These are phyloP conservation scores for Mirza zaza DNA, from an alignment of 2,113 vertebrate species.

Conservation along the genomic window DNA sequence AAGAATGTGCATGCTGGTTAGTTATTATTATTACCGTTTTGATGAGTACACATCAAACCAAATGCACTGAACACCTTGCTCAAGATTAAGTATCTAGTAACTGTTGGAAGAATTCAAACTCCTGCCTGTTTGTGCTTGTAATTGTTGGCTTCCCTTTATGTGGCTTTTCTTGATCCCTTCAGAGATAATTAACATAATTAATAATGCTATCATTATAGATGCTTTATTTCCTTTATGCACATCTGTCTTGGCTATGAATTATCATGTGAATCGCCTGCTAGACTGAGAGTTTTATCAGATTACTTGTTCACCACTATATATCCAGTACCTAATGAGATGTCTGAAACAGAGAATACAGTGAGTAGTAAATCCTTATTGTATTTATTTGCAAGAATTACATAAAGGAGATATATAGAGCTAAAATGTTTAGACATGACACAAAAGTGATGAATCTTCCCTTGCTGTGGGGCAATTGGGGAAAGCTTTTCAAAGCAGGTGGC, in stretches of 20 bases:
- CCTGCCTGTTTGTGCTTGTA: not conserved
- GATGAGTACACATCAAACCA: not conserved
- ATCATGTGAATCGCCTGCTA: not conserved
- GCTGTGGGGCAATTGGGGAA: not conserved
- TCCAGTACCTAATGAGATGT: not conserved
- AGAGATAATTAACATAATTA: not conserved
- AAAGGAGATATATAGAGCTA: not conserved
- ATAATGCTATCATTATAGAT: not conserved
- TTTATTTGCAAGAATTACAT: not conserved
- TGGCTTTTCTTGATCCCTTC: not conserved
- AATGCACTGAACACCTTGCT: not conserved
- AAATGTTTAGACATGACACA: not conserved
- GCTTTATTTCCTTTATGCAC: not conserved
- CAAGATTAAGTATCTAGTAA: not conserved
- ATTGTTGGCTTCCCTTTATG: not conserved
- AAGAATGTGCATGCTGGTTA: not conserved
- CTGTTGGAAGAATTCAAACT: not conserved
- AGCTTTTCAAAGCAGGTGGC: conserved; percentile 53
- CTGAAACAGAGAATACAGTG: not conserved
- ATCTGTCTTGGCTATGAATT: not conserved
- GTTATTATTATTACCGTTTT: not conserved
- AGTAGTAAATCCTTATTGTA: not conserved
- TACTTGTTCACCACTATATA: not conserved
- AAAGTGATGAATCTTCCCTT: conserved; percentile 39
- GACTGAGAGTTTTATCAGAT: not conserved